A percentile compares a stretch with the other conserved stretches of the same genome.
phyloP scores from a whole-genome alignment of 2,113 vertebrate species.

The Varanus komodoensis region DNA sequence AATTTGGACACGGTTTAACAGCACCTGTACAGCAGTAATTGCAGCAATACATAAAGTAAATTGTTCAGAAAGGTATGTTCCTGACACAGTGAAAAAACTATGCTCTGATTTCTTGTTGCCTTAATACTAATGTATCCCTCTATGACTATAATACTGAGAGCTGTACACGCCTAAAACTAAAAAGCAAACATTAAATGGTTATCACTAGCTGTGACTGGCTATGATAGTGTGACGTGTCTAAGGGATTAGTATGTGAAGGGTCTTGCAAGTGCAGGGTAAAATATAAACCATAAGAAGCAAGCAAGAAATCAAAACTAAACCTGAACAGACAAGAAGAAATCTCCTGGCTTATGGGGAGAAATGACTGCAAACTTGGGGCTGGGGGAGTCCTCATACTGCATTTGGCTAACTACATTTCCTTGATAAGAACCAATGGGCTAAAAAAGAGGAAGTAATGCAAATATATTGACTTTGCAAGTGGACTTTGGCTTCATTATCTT shows the following conservation, averaged over 20 bases:
- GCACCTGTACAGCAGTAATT: not conserved
- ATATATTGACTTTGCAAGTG: not conserved
- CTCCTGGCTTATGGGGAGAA: not conserved
- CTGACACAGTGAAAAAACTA: not conserved
- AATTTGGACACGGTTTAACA: not conserved
- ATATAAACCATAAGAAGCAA: not conserved
- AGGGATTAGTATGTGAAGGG: slow-evolving; percentile 7
- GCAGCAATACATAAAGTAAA: not conserved
- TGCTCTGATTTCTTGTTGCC: not conserved
- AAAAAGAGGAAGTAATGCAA: not conserved
- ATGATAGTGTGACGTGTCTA: not conserved
- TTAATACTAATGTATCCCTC: not conserved
- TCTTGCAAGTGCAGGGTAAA: not conserved
- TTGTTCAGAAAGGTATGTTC: not conserved
- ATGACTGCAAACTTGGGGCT: not conserved
- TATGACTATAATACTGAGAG: not conserved
- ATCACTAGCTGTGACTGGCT: not conserved
- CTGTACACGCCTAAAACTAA: not conserved
- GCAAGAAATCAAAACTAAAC: not conserved
- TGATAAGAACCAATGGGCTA: not conserved
- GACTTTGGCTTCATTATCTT: not conserved
- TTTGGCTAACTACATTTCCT: not conserved
- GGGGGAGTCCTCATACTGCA: not conserved
- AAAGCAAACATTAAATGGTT: not conserved
- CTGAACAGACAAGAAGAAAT: not conserved